A percentile compares a stretch with the other conserved stretches of the same genome.
Evolutionary conservation across 2,888 invertebrate species (phyloP).

Genomic region (Phymatocera aterrima): DNA sequence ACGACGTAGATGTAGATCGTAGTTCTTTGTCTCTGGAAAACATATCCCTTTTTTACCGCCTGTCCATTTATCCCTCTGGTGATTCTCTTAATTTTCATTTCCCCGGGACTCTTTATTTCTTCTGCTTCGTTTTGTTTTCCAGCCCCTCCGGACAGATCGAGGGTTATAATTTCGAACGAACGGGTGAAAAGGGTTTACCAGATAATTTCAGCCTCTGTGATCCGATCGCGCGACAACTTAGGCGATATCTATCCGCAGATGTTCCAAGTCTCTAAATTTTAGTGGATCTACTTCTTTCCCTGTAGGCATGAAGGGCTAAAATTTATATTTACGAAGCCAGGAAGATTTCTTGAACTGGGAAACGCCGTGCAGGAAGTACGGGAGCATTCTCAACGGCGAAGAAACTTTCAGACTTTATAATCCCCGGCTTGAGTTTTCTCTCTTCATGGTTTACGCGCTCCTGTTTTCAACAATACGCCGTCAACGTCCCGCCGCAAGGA

Average conservation of each 20-base stretch:
- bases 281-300: background rate
- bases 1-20: constrained; percentile 20
- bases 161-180: constrained; percentile 5
- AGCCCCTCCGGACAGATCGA: background rate
- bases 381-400: constrained; percentile 2
- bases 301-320: background rate
- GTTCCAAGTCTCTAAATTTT: background rate
- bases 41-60: background rate
- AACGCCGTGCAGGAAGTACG: constrained; percentile 14
- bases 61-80: background rate
- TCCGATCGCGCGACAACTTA: background rate
- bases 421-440: background rate
- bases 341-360: background rate
- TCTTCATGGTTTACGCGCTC: constrained; percentile 12
- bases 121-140: background rate
- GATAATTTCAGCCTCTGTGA: constrained; percentile 11
- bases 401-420: constrained; percentile 34
- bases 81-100: constrained; percentile 9
- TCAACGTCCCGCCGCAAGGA: constrained; percentile 21
- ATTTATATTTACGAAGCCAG: constrained; percentile 1
- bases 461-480: constrained; percentile 23
- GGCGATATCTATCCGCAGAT: background rate
- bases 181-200: constrained; percentile 12
- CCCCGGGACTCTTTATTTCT: background rate
- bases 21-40: constrained; percentile 18